Evolutionary conservation across 53 echinoderm and acorn worm genomes (phyloP), one percentile per base, ranked within the genome.

Genomic region (Paracentrotus lividus): DNA sequence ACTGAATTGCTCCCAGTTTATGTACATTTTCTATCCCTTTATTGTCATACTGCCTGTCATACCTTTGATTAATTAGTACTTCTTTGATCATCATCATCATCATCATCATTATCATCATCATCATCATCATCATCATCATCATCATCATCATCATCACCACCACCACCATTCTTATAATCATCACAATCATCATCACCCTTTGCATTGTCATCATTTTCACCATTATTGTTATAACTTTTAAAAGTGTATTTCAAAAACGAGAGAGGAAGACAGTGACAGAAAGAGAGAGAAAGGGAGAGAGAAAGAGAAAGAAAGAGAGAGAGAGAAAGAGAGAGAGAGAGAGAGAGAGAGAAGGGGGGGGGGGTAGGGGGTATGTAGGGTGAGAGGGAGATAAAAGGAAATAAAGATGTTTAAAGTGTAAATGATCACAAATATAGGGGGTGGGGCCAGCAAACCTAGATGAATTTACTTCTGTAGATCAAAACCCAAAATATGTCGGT

Each of bases 241-340:
- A 51, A 51, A 51, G 51, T 51, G 12, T 12, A 8, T 51, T 51
- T 51, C 12, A 4, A 40, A 5, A 34, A 42, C 32, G 42, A 34
- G 5, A 34, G 34, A 77, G 77, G 24, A 2, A 18, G 21, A 5
- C 36, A 18, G 42, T 3, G 51, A 51, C 5, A 7, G 51, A 51
- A 9, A 51, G 66, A 66, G 66, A 66, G 77, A 77, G 34, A 77
- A 8, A 32, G 36, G 15, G 78, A 78, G 78, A 78, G 78, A 78
- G 36, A 78, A 13, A 42, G 78, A 78, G 36, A 16, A 7, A 7
- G 49, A 49, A 10, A 49, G 33, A 4, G 57, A 57, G 57, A 16
- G 21, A 57, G 57, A 57, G 57, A 57, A 53, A 24, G 15, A 0
- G 15, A n/a, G 33, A 16, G 5, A 7, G 49, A 49, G 49, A 49